Evolutionary conservation across 2,888 invertebrate species (phyloP), one percentile per base, ranked within the genome.

Genomic region (Oegoconia quadripuncta): DNA sequence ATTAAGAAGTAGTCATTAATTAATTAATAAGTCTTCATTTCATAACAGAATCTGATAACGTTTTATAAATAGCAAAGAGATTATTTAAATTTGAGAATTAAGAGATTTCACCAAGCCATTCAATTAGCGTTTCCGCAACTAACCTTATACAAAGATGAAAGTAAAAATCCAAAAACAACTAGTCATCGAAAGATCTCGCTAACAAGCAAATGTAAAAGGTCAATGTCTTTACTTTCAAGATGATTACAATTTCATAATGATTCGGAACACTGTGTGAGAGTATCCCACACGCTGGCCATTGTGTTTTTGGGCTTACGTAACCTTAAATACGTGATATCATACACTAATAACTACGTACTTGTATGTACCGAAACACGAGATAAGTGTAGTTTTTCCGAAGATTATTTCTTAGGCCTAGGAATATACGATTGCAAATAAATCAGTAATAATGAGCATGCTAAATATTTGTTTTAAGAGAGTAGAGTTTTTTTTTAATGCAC

Each of bases 211-310:
- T 30, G 33, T 14, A 16, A 51, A 52, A 55, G 54, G 49, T 54
- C 61, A 59, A 59, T 57, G 60, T 62, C 52, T 60, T 42, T 32
- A 42, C 53, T 56, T 63, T 62, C 50, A 40, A 51, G 47, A 53
- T 42, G 50, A 50, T 43, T 41, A 39, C 44, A 39, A 52, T 57
- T 46, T 41, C 47, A 48, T 54, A 52, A 54, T 31, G 30, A 32
- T 14, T 37, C 3, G 13, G 28, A 39, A 34, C 28, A 33, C 28
- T 33, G 16, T 41, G 17, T 15, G 36, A 37, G 23, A 34, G 42
- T 46, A 47, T 37, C 53, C 44, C 53, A 45, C 43, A 45, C 43
- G 11, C 38, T 47, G 42, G 46, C 44, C 39, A 49, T 52, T 55
- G 52, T 55, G 17, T 32, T 38, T 46, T 48, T 41, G 14, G 37